Conservation (phyloP, 1,140 invertebrate genomes). For the Calephelis nemesis region DNA sequence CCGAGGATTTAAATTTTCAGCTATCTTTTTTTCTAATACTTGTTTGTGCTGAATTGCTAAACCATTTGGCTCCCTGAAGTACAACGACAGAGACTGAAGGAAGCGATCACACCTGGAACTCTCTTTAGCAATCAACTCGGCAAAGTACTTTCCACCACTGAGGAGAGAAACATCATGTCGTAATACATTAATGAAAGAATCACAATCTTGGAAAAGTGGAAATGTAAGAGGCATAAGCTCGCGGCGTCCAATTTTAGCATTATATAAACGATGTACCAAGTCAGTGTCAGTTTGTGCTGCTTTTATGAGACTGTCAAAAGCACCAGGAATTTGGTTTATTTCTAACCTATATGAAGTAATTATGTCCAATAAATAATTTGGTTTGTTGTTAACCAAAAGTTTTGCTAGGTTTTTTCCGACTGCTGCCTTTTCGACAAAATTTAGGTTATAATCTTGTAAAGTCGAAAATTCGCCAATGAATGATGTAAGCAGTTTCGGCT, state of each 20-base stretch:
- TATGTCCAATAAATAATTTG: conserved; percentile 31
- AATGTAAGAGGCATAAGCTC: conserved; percentile 45
- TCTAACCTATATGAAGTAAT: conserved; percentile 34
- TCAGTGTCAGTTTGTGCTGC: conserved; percentile 29
- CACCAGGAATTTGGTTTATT: conserved; percentile 32
- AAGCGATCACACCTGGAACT: conserved; percentile 41
- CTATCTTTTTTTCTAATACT: conserved; percentile 27
- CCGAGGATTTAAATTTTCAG: conserved; percentile 22
- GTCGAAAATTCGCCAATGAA: conserved; percentile 44
- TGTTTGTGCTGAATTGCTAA: conserved; percentile 38
- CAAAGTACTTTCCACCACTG: conserved; percentile 31
- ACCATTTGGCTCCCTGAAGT: conserved; percentile 45
- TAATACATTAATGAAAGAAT: conserved; percentile 47
- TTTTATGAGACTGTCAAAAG: conserved; percentile 28
- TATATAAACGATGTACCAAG: conserved; percentile 38
- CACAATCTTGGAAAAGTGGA: conserved; percentile 34
- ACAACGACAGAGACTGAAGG: conserved; percentile 40
- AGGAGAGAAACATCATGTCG: conserved; percentile 36
- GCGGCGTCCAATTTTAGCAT: conserved; percentile 38
- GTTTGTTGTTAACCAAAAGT: conserved; percentile 31
- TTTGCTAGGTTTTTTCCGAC: conserved; percentile 35
- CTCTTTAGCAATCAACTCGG: conserved; percentile 25
- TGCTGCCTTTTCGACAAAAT: conserved; percentile 31
- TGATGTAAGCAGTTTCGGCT: conserved; percentile 26
- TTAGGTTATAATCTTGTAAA: conserved; percentile 47